Conservation (phyloP, 2,888 invertebrate genomes). For the Criorhina ranunculi region DNA sequence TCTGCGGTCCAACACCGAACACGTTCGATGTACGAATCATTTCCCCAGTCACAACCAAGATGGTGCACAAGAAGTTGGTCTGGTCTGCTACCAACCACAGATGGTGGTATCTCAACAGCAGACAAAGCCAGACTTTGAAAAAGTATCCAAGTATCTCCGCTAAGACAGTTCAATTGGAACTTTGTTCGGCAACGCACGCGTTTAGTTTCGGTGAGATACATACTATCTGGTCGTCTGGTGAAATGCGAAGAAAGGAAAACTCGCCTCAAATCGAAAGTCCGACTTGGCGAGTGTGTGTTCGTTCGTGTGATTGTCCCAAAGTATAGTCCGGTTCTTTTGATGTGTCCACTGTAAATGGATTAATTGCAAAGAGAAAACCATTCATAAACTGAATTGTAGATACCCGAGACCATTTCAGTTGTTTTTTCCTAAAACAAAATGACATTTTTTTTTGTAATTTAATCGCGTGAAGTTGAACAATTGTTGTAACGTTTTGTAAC, state of each 20-base stretch:
- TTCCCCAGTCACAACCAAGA: conserved; percentile 60
- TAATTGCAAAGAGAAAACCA: conserved; percentile 56
- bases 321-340: conserved; percentile 62
- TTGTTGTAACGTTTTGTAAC: conserved; percentile 13
- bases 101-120: conserved; percentile 35
- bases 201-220: conserved; percentile 23
- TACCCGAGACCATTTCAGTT: conserved; percentile 31
- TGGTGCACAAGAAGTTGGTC: conserved; percentile 49
- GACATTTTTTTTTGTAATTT: conserved; percentile 26
- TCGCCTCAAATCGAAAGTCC: conserved; percentile 72
- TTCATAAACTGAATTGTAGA: conserved; percentile 46
- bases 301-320: conserved; percentile 24
- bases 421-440: background rate
- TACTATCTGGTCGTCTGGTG: conserved; percentile 31
- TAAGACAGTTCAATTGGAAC: conserved; percentile 74
- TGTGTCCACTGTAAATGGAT: conserved; percentile 52
- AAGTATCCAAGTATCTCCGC: conserved; percentile 44
- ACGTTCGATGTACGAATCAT: conserved; percentile 49
- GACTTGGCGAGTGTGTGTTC: conserved; percentile 11
- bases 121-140: conserved; percentile 62
- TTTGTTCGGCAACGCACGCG: conserved; percentile 63
- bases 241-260: conserved; percentile 75
- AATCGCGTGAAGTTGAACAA: conserved; percentile 24
- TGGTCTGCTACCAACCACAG: conserved; percentile 38
- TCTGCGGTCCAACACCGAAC: conserved; percentile 21